phyloP scores from a whole-genome alignment of 1,140 invertebrate genomes.

The Leptopilina boulardi region DNA sequence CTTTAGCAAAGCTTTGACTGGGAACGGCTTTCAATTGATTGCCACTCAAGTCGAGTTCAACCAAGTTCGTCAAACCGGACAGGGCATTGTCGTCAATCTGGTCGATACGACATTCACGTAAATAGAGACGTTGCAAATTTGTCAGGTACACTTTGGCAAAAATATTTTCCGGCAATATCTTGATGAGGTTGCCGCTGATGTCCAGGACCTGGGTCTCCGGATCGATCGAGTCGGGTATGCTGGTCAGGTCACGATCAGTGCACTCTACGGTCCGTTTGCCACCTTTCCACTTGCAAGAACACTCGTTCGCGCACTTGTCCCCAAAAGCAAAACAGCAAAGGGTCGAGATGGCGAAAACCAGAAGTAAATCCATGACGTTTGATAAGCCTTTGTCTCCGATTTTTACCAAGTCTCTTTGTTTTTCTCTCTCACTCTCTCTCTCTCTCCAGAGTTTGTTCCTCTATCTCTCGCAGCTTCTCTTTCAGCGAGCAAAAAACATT shows the following conservation, averaged over 20 bases:
- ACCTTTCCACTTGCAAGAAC: conserved; percentile 94
- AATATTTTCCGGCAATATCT: conserved; percentile 86
- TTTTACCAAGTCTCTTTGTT: conserved; percentile 35
- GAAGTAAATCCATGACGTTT: conserved; percentile 53
- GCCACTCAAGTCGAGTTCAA: conserved; percentile 90
- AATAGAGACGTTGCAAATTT: conserved; percentile 90
- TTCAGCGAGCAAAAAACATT: conserved; percentile 19
- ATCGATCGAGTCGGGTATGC: conserved; percentile 88
- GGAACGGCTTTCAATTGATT: conserved; percentile 88
- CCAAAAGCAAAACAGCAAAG: conserved; percentile 57
- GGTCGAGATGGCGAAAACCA: conserved; percentile 48
- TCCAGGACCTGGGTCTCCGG: conserved; percentile 93
- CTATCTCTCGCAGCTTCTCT: conserved; percentile 34
- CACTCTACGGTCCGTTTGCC: conserved; percentile 95
- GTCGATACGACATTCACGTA: conserved; percentile 87
- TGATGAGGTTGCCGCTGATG: conserved; percentile 90
- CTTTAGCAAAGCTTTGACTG: conserved; percentile 84
- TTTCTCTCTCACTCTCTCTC: conserved; percentile 33
- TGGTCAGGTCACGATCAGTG: conserved; percentile 86
- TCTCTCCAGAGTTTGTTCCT: neutral
- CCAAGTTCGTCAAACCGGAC: conserved; percentile 88
- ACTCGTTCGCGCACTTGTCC: conserved; percentile 84
- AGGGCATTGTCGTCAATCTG: conserved; percentile 91
- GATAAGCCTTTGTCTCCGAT: conserved; percentile 37
- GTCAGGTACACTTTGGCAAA: conserved; percentile 87